phyloP scores from a whole-genome alignment of 2,888 invertebrate genomes.

The Dendrolimus pini region DNA sequence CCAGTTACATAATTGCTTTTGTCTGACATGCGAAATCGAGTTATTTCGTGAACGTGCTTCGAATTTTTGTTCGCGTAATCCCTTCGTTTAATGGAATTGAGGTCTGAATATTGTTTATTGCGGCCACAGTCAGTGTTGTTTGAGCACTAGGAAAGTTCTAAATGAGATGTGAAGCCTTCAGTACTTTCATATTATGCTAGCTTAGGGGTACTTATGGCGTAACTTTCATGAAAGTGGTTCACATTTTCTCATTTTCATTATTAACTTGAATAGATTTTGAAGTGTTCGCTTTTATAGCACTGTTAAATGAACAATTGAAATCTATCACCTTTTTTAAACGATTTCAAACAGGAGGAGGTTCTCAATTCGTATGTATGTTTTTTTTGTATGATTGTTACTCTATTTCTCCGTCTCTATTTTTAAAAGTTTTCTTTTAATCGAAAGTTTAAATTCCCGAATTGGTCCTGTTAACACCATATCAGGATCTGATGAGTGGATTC shows the following conservation, averaged over 20 bases:
- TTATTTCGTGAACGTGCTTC: constrained; percentile 35
- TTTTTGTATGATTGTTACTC: too few species aligned
- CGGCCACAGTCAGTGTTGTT: constrained; percentile 18
- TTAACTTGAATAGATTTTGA: background rate
- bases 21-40: constrained; percentile 34
- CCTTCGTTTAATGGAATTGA: constrained; percentile 3
- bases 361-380: too few species aligned
- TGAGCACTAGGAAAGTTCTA: constrained; percentile 30
- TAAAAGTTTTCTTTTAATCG: too few species aligned
- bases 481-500: too few species aligned
- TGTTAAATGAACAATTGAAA: too few species aligned
- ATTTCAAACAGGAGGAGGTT: too few species aligned
- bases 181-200: constrained; percentile 21
- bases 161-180: constrained; percentile 31
- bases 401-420: too few species aligned
- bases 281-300: too few species aligned
- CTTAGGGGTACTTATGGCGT: constrained; percentile 1
- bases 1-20: constrained; percentile 33
- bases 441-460: too few species aligned
- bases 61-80: constrained; percentile 17
- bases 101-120: constrained; percentile 16
- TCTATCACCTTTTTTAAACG: too few species aligned
- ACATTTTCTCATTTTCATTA: background rate
- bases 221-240: background rate
- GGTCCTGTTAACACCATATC: too few species aligned